Percentiles rank a stretch among this genome's conserved stretches.
phyloP scores from a whole-genome alignment of 2,888 invertebrate species.

The Cephus rjabovi region DNA sequence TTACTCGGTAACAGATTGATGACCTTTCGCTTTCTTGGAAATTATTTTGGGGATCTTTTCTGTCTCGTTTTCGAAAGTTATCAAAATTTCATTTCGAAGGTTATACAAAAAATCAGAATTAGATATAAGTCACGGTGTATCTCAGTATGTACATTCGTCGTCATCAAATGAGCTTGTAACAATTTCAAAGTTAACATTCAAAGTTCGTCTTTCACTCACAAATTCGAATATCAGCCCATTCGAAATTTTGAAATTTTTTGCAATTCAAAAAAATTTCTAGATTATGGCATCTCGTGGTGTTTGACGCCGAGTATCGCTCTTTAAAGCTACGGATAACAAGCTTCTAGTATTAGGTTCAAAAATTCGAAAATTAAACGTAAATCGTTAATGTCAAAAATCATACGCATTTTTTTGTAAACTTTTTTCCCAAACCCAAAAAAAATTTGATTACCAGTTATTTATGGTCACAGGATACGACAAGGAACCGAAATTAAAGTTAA shows the following conservation, averaged over 20 bases:
- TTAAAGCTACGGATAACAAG: not conserved
- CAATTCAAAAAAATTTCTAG: not conserved
- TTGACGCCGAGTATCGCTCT: not conserved
- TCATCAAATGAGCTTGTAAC: not conserved
- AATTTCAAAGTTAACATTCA: not conserved
- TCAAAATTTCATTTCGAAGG: too few relatives aligned
- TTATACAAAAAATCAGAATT: not conserved
- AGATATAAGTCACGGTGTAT: not conserved
- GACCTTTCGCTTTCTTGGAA: not conserved
- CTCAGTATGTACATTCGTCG: not conserved
- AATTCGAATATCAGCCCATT: not conserved
- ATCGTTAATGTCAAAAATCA: too few relatives aligned
- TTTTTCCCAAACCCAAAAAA: too few relatives aligned
- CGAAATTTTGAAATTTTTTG: not conserved
- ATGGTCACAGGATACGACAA: too few relatives aligned
- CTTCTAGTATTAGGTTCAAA: too few relatives aligned
- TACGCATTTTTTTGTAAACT: too few relatives aligned
- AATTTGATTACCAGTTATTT: too few relatives aligned
- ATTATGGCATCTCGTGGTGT: too few relatives aligned
- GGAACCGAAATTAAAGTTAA: too few relatives aligned
- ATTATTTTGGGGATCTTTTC: not conserved
- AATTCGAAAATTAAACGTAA: too few relatives aligned
- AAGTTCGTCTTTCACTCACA: not conserved
- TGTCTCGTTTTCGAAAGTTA: not conserved
- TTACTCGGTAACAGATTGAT: not conserved